Conservation (phyloP, 2,797 vertebrate genomes). For the Hydrocynus forskahlii region DNA sequence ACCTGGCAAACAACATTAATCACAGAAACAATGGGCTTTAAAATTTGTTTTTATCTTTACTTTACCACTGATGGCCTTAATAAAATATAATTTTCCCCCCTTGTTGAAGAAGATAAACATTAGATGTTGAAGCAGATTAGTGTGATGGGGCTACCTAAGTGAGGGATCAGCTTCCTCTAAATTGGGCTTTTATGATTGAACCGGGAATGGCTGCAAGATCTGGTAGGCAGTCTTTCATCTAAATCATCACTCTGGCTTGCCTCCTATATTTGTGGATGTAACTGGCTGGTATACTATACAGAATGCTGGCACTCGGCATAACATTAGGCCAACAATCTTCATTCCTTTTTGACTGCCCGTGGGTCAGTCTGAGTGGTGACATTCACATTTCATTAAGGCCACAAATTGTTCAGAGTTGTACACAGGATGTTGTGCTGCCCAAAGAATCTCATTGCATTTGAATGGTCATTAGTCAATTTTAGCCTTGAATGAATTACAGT, state of each 20-base stretch:
- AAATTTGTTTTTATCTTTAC: neutral
- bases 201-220: neutral
- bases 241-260: neutral
- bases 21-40: slow-evolving; percentile 31
- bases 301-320: slow-evolving; percentile 20
- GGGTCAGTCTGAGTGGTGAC: slow-evolving; percentile 37
- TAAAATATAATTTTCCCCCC: neutral
- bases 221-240: neutral
- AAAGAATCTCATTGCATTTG: slow-evolving; percentile 60
- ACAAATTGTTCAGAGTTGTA: slow-evolving; percentile 48
- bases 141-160: slow-evolving; percentile 21
- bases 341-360: slow-evolving; percentile 32
- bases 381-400: slow-evolving; percentile 39
- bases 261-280: slow-evolving; percentile 12
- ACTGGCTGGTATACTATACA: neutral
- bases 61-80: slow-evolving; percentile 10
- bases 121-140: neutral
- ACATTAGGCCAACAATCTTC: slow-evolving; percentile 19
- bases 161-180: neutral
- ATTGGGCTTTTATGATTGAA: slow-evolving; percentile 21
- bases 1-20: slow-evolving; percentile 43
- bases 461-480: slow-evolving; percentile 51
- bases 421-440: slow-evolving; percentile 52
- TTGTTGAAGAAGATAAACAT: neutral
- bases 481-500: slow-evolving; percentile 57